phyloP scores from a whole-genome alignment of 2,797 vertebrate species.

The Diplodus puntazzo region DNA sequence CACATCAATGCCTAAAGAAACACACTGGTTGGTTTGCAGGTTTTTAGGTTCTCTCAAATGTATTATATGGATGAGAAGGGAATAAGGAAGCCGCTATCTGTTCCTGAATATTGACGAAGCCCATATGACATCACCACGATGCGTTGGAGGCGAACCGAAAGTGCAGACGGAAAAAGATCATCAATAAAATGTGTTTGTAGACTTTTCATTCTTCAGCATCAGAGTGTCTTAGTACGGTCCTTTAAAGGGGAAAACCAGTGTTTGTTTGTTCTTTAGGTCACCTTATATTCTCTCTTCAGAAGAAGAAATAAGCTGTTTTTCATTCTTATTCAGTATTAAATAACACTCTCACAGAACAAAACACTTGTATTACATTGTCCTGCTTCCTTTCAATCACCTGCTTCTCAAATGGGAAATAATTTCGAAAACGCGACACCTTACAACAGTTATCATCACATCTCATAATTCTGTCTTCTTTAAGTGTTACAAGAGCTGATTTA shows the following conservation, averaged over 20 bases:
- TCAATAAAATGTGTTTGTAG: too few species aligned
- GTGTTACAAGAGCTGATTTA: not conserved
- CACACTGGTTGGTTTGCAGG: too few species aligned
- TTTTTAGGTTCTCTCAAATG: too few species aligned
- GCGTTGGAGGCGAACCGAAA: too few species aligned
- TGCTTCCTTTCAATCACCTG: not conserved
- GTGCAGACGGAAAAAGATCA: too few species aligned
- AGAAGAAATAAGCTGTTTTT: slow-evolving; percentile 5
- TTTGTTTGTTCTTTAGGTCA: not conserved
- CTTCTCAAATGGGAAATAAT: not conserved
- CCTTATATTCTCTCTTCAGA: not conserved
- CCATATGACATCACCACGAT: too few species aligned
- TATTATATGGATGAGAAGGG: too few species aligned
- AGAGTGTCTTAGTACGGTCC: not conserved
- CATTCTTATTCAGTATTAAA: not conserved
- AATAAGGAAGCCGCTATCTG: too few species aligned
- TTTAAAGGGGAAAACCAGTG: not conserved
- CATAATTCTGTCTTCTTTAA: not conserved
- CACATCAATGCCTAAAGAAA: not conserved
- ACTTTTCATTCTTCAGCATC: too few species aligned
- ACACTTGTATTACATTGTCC: not conserved
- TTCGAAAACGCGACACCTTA: not conserved
- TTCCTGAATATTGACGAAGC: too few species aligned
- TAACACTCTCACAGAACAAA: not conserved
- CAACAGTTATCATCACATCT: not conserved